These are phyloP conservation scores for Heptranchias perlo DNA, from an alignment of 2,113 vertebrate species.

Conservation along the genomic window DNA sequence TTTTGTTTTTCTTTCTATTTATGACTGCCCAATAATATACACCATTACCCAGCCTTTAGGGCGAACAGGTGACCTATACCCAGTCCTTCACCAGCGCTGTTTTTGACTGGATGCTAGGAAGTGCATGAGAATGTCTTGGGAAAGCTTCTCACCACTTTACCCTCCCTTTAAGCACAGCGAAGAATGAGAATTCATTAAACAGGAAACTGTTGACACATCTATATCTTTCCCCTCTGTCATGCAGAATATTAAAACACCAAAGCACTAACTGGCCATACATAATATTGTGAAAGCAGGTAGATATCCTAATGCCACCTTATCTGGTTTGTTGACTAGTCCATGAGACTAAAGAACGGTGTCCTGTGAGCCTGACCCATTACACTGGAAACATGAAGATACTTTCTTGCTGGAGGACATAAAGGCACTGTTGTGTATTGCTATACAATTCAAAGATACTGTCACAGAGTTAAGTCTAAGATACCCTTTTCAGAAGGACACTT, in stretches of 20 bases:
- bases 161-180: too few relatives aligned
- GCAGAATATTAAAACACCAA: not conserved
- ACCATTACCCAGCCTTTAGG: not conserved
- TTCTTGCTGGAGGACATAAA: not conserved
- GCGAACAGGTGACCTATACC: too few relatives aligned
- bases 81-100: too few relatives aligned
- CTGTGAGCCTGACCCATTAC: not conserved
- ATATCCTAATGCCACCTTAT: not conserved
- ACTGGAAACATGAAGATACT: not conserved
- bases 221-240: not conserved
- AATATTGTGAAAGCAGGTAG: not conserved
- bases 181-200: not conserved
- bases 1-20: not conserved
- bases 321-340: not conserved
- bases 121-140: too few relatives aligned
- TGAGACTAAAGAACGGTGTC: not conserved
- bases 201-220: not conserved
- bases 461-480: not conserved
- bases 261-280: not conserved
- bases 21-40: not conserved
- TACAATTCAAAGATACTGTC: not conserved
- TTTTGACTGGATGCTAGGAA: too few relatives aligned
- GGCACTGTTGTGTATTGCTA: not conserved
- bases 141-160: too few relatives aligned
- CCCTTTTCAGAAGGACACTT: slow-evolving; percentile 22